Base-by-base conservation (phyloP, 2,888 invertebrate genomes). In the Miltochrista miniata region DNA sequence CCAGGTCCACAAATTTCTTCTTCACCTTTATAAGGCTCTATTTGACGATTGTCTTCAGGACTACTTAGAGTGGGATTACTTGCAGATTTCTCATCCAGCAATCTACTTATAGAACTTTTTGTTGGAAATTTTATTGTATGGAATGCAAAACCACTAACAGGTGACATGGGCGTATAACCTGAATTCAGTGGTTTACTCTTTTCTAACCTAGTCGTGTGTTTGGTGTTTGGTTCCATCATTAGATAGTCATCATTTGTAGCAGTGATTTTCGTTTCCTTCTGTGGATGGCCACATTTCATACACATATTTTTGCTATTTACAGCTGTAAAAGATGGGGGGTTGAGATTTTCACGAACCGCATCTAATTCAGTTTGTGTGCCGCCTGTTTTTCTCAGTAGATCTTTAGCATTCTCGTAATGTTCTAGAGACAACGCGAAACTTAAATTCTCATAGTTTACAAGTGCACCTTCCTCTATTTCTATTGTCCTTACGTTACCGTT, bases 391-490 rank as follows among this genome's bases (percentile, higher is more conserved):
- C 92, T 85, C 29, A 94, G 70, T 40, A 95, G 78, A 69, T 95
- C 95, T 68, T 94, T 95, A 41, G 96, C 95, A 76, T 96, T 96
- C 79, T 96, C 96, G 74, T 96, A 96, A 59, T 96, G 93, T 70
- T 95, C 94, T 29, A 96, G 82, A 0, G 96, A 96, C 65, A 96
- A 93, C 48, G 96, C 95, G 80, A 96, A 96, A 72, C 95, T 95
- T 64, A 96, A 92, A 72, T 96, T 96, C 58, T 94, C 95, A 70
- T 96, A 96, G 79, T 95, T 94, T 2, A 92, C 90, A 11, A 89
- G 73, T 2, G 92, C 90, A 0, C 92, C 92, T 8, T 92, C 87
- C 18, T 92, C 83, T 66, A 88, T 64, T 70, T 88, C 75, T 9
- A 72, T 53, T 1, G 59, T 57, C 1, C 56, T 54, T 3, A 74